Conservation (phyloP, 2,113 vertebrate species). For the Carassius auratus region DNA sequence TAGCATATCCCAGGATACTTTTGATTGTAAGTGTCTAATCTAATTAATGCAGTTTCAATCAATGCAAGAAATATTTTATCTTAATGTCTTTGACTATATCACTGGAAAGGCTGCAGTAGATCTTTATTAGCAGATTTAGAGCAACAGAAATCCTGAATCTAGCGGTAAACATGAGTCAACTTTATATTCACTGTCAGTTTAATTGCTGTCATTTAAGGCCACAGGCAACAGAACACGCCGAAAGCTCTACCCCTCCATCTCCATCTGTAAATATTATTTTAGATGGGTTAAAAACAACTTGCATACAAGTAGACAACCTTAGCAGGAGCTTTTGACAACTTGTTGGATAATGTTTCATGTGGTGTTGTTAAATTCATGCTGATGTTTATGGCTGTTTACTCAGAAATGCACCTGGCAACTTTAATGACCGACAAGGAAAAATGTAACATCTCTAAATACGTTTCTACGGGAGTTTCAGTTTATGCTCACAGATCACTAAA, state of each 20-base stretch:
- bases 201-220: neutral
- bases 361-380: neutral
- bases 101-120: neutral
- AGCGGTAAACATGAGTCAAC: neutral
- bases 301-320: neutral
- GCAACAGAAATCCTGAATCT: neutral
- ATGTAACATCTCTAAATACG: neutral
- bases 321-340: neutral
- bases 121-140: neutral
- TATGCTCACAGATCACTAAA: neutral
- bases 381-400: slow-evolving; percentile 22
- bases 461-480: neutral
- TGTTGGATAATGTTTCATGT: neutral
- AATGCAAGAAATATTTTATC: neutral
- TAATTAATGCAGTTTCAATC: slow-evolving; percentile 12
- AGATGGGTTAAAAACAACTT: slow-evolving; percentile 5
- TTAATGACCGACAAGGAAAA: neutral
- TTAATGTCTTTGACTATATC: neutral
- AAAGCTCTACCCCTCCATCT: neutral
- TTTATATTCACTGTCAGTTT: neutral
- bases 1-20: neutral
- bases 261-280: slow-evolving; percentile 1
- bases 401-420: slow-evolving; percentile 16
- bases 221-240: neutral
- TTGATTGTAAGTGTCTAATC: neutral